A percentile compares a stretch with the other conserved stretches of the same genome.
These are phyloP conservation scores for Oxycera nigricornis DNA, from an alignment of 2,888 invertebrate genomes.

Conservation along the genomic window DNA sequence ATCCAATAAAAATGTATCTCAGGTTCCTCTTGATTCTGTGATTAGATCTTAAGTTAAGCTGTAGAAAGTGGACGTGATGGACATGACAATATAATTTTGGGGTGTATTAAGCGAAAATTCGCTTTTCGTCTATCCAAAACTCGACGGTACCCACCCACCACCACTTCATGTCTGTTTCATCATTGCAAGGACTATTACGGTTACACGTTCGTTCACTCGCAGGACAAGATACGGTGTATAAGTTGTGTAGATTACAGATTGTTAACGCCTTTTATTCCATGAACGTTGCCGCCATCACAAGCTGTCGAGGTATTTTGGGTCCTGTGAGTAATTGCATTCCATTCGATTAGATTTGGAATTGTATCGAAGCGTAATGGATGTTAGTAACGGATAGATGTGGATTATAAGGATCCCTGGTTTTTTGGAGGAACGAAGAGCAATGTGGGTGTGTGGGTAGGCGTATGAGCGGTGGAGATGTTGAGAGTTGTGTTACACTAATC, in stretches of 20 bases:
- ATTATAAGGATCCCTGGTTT: background rate
- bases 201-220: background rate
- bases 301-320: background rate
- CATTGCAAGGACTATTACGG: background rate
- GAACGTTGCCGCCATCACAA: background rate
- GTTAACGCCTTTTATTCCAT: slow-evolving; percentile 32
- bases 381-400: background rate
- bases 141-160: background rate
- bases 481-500: slow-evolving; percentile 21
- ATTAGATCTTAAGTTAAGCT: slow-evolving; percentile 47
- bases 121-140: slow-evolving; percentile 3
- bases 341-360: slow-evolving; percentile 34
- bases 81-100: slow-evolving; percentile 41
- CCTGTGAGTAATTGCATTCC: slow-evolving; percentile 36
- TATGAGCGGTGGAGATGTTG: background rate
- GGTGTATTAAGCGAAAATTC: slow-evolving; percentile 35
- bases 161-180: background rate
- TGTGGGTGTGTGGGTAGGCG: background rate
- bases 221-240: background rate
- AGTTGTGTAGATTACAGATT: slow-evolving; percentile 26
- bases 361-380: slow-evolving; percentile 2
- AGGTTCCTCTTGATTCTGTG: slow-evolving; percentile 45
- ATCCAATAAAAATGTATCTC: slow-evolving; percentile 46
- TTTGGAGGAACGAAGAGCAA: background rate
- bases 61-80: slow-evolving; percentile 45